phyloP scores from a whole-genome alignment of 2,888 invertebrate species.

The Apodemia mormo region DNA sequence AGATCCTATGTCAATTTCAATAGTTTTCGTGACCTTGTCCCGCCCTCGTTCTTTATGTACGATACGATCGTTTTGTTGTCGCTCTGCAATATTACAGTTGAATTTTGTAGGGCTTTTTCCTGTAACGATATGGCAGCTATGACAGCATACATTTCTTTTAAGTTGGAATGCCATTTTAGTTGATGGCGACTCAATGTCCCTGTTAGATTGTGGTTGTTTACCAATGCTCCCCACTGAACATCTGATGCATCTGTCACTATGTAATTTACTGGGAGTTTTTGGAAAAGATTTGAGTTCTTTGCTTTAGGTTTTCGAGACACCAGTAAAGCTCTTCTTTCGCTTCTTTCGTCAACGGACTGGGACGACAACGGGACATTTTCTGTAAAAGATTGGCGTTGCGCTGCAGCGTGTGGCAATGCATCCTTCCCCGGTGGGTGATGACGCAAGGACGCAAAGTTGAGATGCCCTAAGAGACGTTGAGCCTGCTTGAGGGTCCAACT shows the following conservation, averaged over 20 bases:
- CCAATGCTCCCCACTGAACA: constrained; percentile 22
- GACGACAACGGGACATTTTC: background rate
- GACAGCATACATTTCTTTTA: constrained; percentile 27
- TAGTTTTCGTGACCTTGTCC: constrained; percentile 34
- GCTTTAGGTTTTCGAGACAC: too few relatives aligned
- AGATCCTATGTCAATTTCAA: constrained; percentile 31
- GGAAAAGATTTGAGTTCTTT: too few relatives aligned
- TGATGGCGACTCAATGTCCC: constrained; percentile 26
- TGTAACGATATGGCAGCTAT: constrained; percentile 26
- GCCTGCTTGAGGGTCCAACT: constrained; percentile 30
- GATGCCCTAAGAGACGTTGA: constrained; percentile 33
- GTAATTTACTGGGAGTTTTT: constrained; percentile 1
- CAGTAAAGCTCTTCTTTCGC: too few relatives aligned
- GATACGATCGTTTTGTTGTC: constrained; percentile 41
- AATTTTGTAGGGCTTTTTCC: constrained; percentile 13
- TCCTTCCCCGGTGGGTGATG: constrained; percentile 34
- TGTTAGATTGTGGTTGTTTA: constrained; percentile 23
- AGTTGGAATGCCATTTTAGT: constrained; percentile 32
- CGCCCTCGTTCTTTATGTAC: constrained; percentile 40
- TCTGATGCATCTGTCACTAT: background rate
- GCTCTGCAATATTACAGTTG: constrained; percentile 34
- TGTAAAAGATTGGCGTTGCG: constrained; percentile 19
- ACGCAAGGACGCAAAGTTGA: too few relatives aligned
- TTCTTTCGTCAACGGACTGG: too few relatives aligned
- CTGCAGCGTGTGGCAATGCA: constrained; percentile 32